These are phyloP conservation scores for Drosophila aldrichi DNA, from an alignment of 2,888 invertebrate species.

Conservation along the genomic window DNA sequence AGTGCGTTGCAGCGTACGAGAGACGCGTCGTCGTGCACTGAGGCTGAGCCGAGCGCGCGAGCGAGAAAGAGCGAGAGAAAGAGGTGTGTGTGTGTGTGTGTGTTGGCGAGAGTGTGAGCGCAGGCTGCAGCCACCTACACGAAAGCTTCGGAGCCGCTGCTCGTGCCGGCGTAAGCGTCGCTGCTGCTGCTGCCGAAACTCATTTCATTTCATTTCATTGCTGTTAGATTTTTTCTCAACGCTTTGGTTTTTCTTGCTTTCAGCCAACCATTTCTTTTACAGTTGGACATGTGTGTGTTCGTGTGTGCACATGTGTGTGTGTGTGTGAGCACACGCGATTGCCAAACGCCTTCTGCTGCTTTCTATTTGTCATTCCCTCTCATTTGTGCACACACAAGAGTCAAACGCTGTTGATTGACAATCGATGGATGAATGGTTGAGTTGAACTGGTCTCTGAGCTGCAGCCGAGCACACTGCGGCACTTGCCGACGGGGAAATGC, in stretches of 20 bases:
- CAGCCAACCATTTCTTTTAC: conserved; percentile 67
- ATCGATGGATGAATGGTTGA: conserved; percentile 70
- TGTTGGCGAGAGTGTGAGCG: not conserved
- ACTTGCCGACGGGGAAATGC: conserved; percentile 42
- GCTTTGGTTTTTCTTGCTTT: conserved; percentile 47
- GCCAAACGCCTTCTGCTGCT: conserved; percentile 39
- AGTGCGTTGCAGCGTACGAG: conserved; percentile 52
- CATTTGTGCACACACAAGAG: conserved; percentile 72
- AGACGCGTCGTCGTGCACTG: conserved; percentile 49
- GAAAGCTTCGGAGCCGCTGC: conserved; percentile 48
- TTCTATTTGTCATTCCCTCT: conserved; percentile 56
- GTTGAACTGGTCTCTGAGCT: conserved; percentile 4
- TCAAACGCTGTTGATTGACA: conserved; percentile 76
- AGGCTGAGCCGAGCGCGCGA: conserved; percentile 33
- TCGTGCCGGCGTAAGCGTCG: conserved; percentile 43
- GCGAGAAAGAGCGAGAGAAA: not conserved
- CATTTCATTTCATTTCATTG: conserved; percentile 65
- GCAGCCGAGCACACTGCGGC: not conserved
- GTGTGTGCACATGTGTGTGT: conserved; percentile 6
- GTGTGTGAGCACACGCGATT: conserved; percentile 41
- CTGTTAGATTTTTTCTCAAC: conserved; percentile 52
- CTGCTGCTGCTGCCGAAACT: conserved; percentile 51
- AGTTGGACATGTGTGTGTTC: conserved; percentile 47
- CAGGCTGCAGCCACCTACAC: conserved; percentile 52
- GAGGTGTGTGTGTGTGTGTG: conserved; percentile 1